Conservation (phyloP, 2,888 invertebrate species). For the Phania funesta region DNA sequence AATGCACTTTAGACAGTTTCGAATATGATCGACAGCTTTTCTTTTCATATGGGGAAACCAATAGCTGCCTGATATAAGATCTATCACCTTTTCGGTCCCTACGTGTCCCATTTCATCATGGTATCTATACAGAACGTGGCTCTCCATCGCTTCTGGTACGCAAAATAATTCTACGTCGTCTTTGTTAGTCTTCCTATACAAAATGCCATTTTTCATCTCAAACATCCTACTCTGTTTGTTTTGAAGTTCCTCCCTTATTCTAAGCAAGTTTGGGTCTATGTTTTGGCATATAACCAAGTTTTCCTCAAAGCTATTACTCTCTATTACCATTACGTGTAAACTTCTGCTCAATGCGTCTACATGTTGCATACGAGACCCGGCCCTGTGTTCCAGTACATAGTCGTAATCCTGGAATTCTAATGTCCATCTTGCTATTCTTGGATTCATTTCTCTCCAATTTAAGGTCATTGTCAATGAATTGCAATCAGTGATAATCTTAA, state of each 20-base stretch:
- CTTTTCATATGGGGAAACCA: constrained; percentile 39
- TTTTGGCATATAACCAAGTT: background rate
- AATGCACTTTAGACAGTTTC: constrained; percentile 31
- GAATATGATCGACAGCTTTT: background rate
- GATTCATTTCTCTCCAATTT: background rate
- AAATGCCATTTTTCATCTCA: background rate
- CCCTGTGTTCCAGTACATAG: background rate
- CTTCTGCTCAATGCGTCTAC: background rate
- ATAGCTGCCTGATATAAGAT: background rate
- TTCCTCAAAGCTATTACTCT: background rate
- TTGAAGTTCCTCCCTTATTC: background rate
- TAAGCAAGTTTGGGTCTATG: background rate
- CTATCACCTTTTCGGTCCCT: constrained; percentile 7
- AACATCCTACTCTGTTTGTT: background rate
- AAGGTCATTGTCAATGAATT: background rate
- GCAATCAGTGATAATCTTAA: background rate
- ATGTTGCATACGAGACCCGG: no score
- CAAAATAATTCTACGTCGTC: background rate
- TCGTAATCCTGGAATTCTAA: background rate
- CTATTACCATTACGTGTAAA: background rate
- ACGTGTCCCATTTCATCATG: constrained; percentile 47
- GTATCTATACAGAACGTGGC: constrained; percentile 17
- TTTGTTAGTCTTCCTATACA: no score
- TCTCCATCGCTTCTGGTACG: background rate
- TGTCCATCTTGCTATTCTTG: background rate